These are phyloP conservation scores for Protosalanx chinensis DNA, from an alignment of 2,797 vertebrate genomes.

Conservation along the genomic window DNA sequence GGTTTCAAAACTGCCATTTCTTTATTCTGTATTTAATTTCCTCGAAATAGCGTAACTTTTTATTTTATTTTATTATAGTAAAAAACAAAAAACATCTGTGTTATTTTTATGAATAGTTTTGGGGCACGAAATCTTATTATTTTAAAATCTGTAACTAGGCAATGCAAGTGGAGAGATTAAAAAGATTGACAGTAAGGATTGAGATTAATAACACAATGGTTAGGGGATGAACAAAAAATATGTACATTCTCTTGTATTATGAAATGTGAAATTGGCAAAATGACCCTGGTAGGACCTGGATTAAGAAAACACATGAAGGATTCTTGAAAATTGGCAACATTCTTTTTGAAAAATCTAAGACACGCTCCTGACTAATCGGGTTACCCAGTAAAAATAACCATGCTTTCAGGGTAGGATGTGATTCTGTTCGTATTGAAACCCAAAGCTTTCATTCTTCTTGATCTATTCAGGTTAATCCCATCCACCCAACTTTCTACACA, in stretches of 20 bases:
- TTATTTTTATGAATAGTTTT: constrained; percentile 5
- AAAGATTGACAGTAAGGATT: constrained; percentile 12
- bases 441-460: constrained; percentile 21
- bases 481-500: background rate
- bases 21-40: background rate
- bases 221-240: constrained; percentile 12
- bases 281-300: constrained; percentile 32
- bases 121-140: constrained; percentile 8
- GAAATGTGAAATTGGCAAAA: constrained; percentile 31
- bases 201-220: constrained; percentile 18
- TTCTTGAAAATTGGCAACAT: constrained; percentile 28
- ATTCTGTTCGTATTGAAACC: constrained; percentile 21
- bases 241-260: constrained; percentile 40
- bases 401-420: constrained; percentile 26
- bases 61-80: background rate
- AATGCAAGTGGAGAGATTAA: constrained; percentile 10
- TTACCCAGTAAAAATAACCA: constrained; percentile 45
- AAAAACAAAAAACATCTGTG: background rate
- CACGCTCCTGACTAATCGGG: constrained; percentile 36
- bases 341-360: constrained; percentile 30
- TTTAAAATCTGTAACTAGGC: constrained; percentile 16
- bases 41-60: constrained; percentile 4
- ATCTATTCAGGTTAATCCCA: constrained; percentile 35
- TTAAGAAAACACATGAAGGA: constrained; percentile 28
- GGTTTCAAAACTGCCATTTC: background rate